phyloP scores from a whole-genome alignment of 1,140 invertebrate species.

The Caenorhabditis remanei region DNA sequence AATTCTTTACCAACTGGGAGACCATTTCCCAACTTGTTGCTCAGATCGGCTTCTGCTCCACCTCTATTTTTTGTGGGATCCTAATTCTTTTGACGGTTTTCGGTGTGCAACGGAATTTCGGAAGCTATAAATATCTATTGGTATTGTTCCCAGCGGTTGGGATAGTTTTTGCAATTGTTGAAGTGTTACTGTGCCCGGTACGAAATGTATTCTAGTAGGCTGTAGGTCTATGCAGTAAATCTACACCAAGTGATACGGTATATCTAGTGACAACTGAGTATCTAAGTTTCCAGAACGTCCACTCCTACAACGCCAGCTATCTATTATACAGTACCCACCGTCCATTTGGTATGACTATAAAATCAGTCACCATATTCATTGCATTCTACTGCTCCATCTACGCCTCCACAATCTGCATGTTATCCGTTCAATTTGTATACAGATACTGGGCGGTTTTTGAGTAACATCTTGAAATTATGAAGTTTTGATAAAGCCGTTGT shows the following conservation, averaged over 20 bases:
- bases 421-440: conserved; percentile 6
- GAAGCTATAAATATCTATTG: background rate
- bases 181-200: background rate
- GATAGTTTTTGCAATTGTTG: background rate
- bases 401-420: background rate
- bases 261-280: too few relatives aligned
- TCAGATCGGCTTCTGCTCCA: background rate
- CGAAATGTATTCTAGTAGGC: background rate
- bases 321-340: background rate
- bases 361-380: background rate
- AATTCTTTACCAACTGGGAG: background rate
- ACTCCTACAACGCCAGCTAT: background rate
- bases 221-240: background rate
- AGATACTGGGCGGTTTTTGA: background rate
- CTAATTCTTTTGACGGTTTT: background rate
- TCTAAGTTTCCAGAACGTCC: background rate
- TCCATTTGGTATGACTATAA: background rate
- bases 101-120: background rate
- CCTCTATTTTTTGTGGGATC: background rate
- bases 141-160: background rate
- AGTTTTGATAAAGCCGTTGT: too few relatives aligned
- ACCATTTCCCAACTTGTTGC: background rate
- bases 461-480: background rate
- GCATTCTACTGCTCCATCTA: background rate
- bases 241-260: too few relatives aligned